phyloP scores from a whole-genome alignment of 2,888 invertebrate genomes.

The Dicranocentrus wangi region DNA sequence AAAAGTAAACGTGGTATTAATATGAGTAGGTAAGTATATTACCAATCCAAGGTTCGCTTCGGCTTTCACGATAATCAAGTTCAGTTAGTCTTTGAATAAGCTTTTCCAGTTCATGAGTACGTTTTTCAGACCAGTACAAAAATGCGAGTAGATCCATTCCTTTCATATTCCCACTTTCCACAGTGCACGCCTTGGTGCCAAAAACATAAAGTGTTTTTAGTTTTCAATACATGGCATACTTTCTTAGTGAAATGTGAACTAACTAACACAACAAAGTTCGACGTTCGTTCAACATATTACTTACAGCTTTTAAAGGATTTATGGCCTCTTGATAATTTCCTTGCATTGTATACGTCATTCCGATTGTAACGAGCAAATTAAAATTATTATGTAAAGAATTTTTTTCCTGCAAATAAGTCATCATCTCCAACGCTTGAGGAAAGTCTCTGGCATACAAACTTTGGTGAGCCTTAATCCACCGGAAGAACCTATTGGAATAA shows the following conservation, averaged over 20 bases:
- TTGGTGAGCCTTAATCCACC: constrained; percentile 77
- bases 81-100: constrained; percentile 76
- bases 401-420: constrained; percentile 81
- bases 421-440: constrained; percentile 80
- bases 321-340: constrained; percentile 83
- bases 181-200: constrained; percentile 33
- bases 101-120: constrained; percentile 80
- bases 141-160: constrained; percentile 82
- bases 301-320: constrained; percentile 75
- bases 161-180: constrained; percentile 76
- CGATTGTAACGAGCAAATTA: constrained; percentile 81
- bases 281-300: too few relatives aligned
- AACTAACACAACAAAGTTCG: too few relatives aligned
- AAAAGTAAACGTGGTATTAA: too few relatives aligned
- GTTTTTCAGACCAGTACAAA: constrained; percentile 75
- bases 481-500: constrained; percentile 70
- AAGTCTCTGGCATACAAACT: constrained; percentile 82
- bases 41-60: constrained; percentile 82
- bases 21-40: too few relatives aligned
- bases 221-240: too few relatives aligned
- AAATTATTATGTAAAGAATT: constrained; percentile 82
- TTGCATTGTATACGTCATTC: constrained; percentile 83
- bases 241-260: not conserved
- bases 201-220: not conserved
- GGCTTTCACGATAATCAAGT: constrained; percentile 66